A percentile compares a stretch with the other conserved stretches of the same genome.
These are phyloP conservation scores for Hormaphis cornu DNA, from an alignment of 1,140 invertebrate genomes.

Conservation along the genomic window DNA sequence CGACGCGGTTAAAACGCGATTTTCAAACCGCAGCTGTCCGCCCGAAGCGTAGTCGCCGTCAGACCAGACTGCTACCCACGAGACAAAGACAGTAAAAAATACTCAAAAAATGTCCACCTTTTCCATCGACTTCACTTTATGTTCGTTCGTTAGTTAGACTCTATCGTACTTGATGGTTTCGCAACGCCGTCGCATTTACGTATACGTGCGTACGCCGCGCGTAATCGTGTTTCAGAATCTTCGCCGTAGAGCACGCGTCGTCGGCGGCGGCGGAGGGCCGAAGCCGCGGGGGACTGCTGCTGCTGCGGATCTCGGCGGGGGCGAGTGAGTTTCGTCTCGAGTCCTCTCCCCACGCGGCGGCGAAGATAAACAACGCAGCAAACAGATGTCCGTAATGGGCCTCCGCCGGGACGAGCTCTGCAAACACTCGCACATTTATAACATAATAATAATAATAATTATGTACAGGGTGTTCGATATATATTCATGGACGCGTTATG, in stretches of 20 bases:
- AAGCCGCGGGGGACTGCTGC: not conserved
- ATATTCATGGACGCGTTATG: too few relatives aligned
- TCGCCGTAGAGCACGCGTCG: not conserved
- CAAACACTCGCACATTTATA: too few relatives aligned
- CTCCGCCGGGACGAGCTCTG: not conserved
- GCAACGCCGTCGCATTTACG: not conserved
- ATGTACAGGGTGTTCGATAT: too few relatives aligned
- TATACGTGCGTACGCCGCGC: not conserved
- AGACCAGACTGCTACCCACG: not conserved
- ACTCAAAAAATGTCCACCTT: not conserved
- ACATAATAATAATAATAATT: not conserved
- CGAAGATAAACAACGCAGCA: not conserved
- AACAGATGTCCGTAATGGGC: constrained; percentile 19
- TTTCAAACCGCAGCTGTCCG: too few relatives aligned
- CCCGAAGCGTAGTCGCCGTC: not conserved
- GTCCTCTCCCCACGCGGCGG: not conserved
- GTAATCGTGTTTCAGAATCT: constrained; percentile 16
- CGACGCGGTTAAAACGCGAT: too few relatives aligned
- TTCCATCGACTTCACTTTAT: too few relatives aligned
- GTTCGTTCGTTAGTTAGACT: not conserved
- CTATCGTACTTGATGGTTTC: not conserved
- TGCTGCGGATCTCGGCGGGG: not conserved
- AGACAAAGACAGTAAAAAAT: not conserved
- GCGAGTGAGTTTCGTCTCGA: too few relatives aligned
- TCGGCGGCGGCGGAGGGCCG: not conserved